Percentiles rank a stretch among this genome's conserved stretches.
Conservation (phyloP, 2,888 invertebrate genomes). For the Rotaria sp. region DNA sequence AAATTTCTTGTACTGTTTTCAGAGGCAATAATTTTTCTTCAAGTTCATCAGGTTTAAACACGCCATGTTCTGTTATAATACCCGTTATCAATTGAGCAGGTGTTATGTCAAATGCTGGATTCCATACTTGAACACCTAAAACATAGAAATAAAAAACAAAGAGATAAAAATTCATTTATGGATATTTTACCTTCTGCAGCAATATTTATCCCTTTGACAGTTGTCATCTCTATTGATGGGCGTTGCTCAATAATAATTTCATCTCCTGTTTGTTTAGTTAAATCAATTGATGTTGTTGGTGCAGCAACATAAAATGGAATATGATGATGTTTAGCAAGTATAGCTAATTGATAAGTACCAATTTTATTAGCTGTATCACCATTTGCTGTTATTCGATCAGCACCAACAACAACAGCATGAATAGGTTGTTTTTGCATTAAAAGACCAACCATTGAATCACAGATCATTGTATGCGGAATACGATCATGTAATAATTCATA, state of each 20-base stretch:
- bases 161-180: not conserved
- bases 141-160: slow-evolving; percentile 45
- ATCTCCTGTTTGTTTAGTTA: slow-evolving; percentile 69
- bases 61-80: slow-evolving; percentile 86
- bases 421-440: slow-evolving; percentile 76
- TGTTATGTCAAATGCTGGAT: slow-evolving; percentile 96
- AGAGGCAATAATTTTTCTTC: slow-evolving; percentile 31
- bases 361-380: slow-evolving; percentile 99
- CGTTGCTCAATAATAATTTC: slow-evolving; percentile 87
- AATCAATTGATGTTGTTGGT: slow-evolving; percentile 79
- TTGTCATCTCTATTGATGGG: slow-evolving; percentile 81
- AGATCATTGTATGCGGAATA: slow-evolving; percentile 81
- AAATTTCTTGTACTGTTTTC: not conserved
- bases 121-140: slow-evolving; percentile 83
- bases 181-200: slow-evolving; percentile 69
- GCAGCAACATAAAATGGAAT: slow-evolving; percentile 93
- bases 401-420: slow-evolving; percentile 88
- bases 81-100: slow-evolving; percentile 80
- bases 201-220: slow-evolving; percentile 74
- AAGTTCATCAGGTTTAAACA: slow-evolving; percentile 59
- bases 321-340: slow-evolving; percentile 77
- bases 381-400: slow-evolving; percentile 87
- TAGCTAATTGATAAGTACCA: slow-evolving; percentile 71
- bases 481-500: slow-evolving; percentile 75
- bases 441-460: slow-evolving; percentile 88